A percentile compares a stretch with the other conserved stretches of the same genome.
These are phyloP conservation scores for Ianthella basta DNA, from an alignment of 37 sponge, comb jelly and placozoan genomes.

Conservation along the genomic window DNA sequence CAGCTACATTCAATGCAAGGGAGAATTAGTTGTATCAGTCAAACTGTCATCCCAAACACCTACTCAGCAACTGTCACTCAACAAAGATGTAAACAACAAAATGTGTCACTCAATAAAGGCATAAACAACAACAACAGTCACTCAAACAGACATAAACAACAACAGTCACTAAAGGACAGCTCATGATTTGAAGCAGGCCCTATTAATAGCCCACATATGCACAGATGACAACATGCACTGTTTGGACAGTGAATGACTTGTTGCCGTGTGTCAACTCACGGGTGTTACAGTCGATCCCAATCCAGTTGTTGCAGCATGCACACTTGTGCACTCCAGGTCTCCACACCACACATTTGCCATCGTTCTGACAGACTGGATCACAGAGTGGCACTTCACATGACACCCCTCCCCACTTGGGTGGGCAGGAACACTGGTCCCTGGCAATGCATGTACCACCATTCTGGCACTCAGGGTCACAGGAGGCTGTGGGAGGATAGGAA, in stretches of 20 bases:
- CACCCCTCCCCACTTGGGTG: not conserved
- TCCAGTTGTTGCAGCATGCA: not conserved
- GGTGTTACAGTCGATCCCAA: not conserved
- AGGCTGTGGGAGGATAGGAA: not conserved
- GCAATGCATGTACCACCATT: conserved; percentile 3
- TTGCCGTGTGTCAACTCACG: not conserved
- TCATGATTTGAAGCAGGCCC: too few species aligned
- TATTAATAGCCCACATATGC: too few species aligned
- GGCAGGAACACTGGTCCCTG: not conserved
- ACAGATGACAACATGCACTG: too few species aligned
- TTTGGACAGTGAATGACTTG: too few species aligned
- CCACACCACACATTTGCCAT: not conserved
- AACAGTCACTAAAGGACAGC: too few species aligned
- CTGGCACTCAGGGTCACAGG: not conserved
- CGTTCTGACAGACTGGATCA: not conserved
- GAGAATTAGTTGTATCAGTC: too few species aligned
- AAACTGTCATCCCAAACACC: too few species aligned
- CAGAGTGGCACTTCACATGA: not conserved
- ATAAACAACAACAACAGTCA: too few species aligned
- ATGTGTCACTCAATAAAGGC: too few species aligned
- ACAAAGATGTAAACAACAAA: too few species aligned
- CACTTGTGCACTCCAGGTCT: not conserved
- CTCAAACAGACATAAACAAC: too few species aligned
- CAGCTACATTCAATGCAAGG: not conserved
- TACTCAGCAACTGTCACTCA: too few species aligned